These are phyloP conservation scores for Zeuzera pyrina DNA, from an alignment of 2,888 invertebrate species.

Conservation along the genomic window DNA sequence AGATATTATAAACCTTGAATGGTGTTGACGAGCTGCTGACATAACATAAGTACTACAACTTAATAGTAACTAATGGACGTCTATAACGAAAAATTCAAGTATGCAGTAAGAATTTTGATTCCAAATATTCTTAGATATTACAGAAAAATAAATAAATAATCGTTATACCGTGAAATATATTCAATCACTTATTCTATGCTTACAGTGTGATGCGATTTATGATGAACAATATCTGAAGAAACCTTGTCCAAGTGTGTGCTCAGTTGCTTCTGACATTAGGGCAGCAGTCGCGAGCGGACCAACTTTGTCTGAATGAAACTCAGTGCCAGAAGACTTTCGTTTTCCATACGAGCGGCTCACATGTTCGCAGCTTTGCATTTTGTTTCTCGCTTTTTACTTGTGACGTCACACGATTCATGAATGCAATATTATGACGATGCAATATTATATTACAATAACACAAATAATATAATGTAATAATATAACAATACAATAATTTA, in stretches of 20 bases:
- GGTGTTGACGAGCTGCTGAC: too few species aligned
- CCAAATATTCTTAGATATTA: too few species aligned
- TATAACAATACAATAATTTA: too few species aligned
- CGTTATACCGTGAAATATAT: neutral
- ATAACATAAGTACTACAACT: too few species aligned
- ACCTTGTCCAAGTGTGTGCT: conserved; percentile 15
- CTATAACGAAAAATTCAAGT: too few species aligned
- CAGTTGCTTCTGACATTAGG: conserved; percentile 24
- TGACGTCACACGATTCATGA: conserved; percentile 58
- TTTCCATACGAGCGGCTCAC: conserved; percentile 68
- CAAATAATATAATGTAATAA: too few species aligned
- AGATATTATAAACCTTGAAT: too few species aligned
- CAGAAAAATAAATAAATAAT: neutral
- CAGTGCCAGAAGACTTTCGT: conserved; percentile 60
- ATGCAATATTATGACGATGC: too few species aligned
- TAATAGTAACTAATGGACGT: too few species aligned
- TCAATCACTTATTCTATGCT: neutral
- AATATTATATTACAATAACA: too few species aligned
- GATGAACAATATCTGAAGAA: neutral
- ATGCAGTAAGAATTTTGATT: too few species aligned
- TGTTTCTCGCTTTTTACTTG: conserved; percentile 62
- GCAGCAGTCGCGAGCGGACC: conserved; percentile 44
- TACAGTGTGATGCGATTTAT: neutral
- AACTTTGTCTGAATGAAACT: conserved; percentile 68
- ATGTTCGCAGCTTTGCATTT: conserved; percentile 63